phyloP scores from a whole-genome alignment of 2,797 vertebrate genomes.

The Pseudopleuronectes americanus region DNA sequence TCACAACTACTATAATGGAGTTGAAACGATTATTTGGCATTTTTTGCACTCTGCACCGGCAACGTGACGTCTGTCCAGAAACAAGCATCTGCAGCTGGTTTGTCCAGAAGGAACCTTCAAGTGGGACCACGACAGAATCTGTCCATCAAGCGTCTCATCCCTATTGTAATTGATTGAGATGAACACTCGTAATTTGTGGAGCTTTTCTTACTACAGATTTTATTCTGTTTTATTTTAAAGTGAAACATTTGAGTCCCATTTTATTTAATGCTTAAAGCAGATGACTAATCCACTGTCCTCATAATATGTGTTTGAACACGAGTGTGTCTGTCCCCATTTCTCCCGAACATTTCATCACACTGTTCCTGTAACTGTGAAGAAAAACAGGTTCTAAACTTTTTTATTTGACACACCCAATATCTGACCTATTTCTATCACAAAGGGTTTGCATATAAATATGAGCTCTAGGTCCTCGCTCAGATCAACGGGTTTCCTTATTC shows the following conservation, averaged over 20 bases:
- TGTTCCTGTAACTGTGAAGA: too few relatives aligned
- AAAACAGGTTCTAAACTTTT: too few relatives aligned
- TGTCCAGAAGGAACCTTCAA: too few relatives aligned
- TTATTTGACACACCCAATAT: too few relatives aligned
- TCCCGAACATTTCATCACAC: too few relatives aligned
- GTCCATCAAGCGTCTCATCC: neutral
- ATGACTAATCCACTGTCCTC: too few relatives aligned
- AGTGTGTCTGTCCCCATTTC: too few relatives aligned
- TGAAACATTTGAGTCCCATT: too few relatives aligned
- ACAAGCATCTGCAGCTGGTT: neutral
- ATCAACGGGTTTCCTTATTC: neutral
- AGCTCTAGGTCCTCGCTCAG: neutral
- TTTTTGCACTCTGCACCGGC: neutral
- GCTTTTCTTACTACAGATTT: neutral
- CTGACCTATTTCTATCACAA: neutral
- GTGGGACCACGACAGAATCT: neutral
- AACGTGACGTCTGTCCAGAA: neutral
- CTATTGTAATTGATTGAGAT: neutral
- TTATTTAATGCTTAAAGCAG: too few relatives aligned
- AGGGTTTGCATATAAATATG: neutral
- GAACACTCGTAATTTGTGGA: neutral
- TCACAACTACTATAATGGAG: too few relatives aligned
- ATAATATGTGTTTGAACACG: too few relatives aligned
- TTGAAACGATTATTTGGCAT: too few relatives aligned
- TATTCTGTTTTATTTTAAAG: neutral